phyloP scores from a whole-genome alignment of 2,888 invertebrate species.

The Ennomos quercinarius region DNA sequence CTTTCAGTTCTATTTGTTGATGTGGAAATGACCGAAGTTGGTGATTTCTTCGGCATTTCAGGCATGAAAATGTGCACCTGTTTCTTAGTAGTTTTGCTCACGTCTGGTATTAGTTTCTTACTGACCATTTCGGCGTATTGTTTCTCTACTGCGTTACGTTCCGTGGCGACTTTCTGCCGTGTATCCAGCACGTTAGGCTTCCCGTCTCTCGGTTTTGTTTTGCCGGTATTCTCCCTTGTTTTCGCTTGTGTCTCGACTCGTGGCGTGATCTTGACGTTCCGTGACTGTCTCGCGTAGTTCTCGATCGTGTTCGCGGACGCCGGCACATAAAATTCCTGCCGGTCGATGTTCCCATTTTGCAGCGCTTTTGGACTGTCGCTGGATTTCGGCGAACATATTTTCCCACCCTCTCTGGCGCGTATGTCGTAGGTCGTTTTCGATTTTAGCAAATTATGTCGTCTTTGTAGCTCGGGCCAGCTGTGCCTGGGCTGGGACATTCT shows the following conservation, averaged over 20 bases:
- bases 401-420: conserved; percentile 57
- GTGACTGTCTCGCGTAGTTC: conserved; percentile 82
- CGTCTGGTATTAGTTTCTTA: conserved; percentile 75
- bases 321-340: conserved; percentile 73
- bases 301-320: conserved; percentile 80
- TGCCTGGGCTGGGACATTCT: conserved; percentile 74
- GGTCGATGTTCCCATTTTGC: conserved; percentile 72
- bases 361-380: conserved; percentile 65
- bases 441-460: conserved; percentile 63
- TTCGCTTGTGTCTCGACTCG: conserved; percentile 56
- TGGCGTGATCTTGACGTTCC: conserved; percentile 71
- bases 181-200: conserved; percentile 66
- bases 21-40: conserved; percentile 55
- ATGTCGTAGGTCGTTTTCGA: conserved; percentile 71
- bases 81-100: conserved; percentile 78
- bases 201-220: conserved; percentile 65
- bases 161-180: conserved; percentile 69
- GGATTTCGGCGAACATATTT: conserved; percentile 56
- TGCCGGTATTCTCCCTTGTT: conserved; percentile 58
- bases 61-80: conserved; percentile 92
- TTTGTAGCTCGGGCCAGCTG: conserved; percentile 77
- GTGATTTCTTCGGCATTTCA: conserved; percentile 82
- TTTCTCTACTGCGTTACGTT: conserved; percentile 70
- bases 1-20: conserved; percentile 66
- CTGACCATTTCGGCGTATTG: conserved; percentile 76